These are phyloP conservation scores for Acanthopagrus latus DNA, from an alignment of 2,797 vertebrate genomes.

Conservation along the genomic window DNA sequence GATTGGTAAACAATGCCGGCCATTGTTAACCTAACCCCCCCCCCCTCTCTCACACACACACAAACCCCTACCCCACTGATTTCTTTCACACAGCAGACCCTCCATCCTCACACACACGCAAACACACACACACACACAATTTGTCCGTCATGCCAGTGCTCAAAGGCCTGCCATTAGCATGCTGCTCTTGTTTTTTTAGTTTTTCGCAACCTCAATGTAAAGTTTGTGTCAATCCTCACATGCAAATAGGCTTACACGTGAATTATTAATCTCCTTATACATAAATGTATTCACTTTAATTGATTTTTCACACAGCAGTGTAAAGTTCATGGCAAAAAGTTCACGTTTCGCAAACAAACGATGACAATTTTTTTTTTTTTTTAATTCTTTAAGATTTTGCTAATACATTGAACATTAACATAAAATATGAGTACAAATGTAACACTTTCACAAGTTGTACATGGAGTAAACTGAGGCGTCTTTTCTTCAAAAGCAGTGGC, in stretches of 20 bases:
- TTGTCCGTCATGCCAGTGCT: slow-evolving; percentile 52
- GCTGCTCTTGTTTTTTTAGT: slow-evolving; percentile 35
- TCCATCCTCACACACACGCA: slow-evolving; percentile 47
- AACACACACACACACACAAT: slow-evolving; percentile 23
- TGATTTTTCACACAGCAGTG: neutral
- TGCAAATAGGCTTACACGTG: neutral
- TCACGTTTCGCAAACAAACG: neutral
- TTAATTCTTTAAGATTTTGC: neutral
- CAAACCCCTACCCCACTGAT: slow-evolving; percentile 52
- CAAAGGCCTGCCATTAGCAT: slow-evolving; percentile 60
- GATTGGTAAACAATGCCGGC: slow-evolving; percentile 83
- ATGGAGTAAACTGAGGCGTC: slow-evolving; percentile 22
- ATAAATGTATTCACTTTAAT: neutral
- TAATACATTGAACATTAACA: neutral
- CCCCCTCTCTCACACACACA: neutral
- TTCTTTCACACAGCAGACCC: slow-evolving; percentile 71
- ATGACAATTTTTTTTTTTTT: too few relatives aligned
- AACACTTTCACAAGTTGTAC: slow-evolving; percentile 12
- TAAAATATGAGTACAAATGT: slow-evolving; percentile 7
- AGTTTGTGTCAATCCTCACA: slow-evolving; percentile 18
- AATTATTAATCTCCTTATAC: neutral
- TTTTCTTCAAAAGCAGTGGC: slow-evolving; percentile 53
- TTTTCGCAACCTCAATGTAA: slow-evolving; percentile 31
- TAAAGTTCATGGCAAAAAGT: neutral
- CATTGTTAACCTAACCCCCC: slow-evolving; percentile 77